Base-by-base conservation (phyloP, 2,113 vertebrate species). In the Acrocephalus arundinaceus region DNA sequence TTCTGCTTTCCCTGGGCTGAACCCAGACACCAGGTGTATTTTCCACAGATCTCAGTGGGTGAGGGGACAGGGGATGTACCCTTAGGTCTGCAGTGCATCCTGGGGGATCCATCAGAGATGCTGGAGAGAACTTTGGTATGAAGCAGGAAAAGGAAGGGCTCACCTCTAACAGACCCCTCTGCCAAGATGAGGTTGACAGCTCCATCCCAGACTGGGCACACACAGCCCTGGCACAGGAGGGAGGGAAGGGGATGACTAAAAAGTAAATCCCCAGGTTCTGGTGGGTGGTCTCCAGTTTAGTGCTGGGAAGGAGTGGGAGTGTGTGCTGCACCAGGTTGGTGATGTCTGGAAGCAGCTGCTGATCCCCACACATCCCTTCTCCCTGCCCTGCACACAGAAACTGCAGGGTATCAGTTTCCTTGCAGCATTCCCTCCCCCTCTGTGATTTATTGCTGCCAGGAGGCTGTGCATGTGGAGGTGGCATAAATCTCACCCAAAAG, bases 401-500 rank as follows among this genome's bases (percentile, higher is more conserved):
- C 81, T 87, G 77, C 74, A 85, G 81, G 87, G 61, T 55, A 82
- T 61, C 62, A 0, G 2, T 91, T 89, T 65, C 85, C 71, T 76
- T 46, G 25, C 87, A 85, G 78, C 87, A n/a, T 58, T 96, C 87
- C 87, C 89, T 95, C 87, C 87, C 89, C 58, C 71, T 82, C 82
- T 52, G 67, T 74, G 93, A 97, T 96, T 94, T 95, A 95, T 94
- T 87, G 95, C 95, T 95, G 94, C 89, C 93, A 93, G 91, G 89
- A 95, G 87, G 67, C 95, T 89, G 55, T 81, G 91, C 79, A 25
- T 96, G 92, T 91, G 94, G 94, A 96, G 94, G 95, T 96, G 96
- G 95, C 78, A 96, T 97, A 94, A 96, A 96, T 96, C 96, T 96
- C 91, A 90, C 90, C 93, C 85, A 96, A 93, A 96, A 96, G 88